Evolutionary conservation across 2,888 invertebrate genomes (phyloP), one percentile per base, ranked within the genome.

Genomic region (Caenorhabditis sp.): DNA sequence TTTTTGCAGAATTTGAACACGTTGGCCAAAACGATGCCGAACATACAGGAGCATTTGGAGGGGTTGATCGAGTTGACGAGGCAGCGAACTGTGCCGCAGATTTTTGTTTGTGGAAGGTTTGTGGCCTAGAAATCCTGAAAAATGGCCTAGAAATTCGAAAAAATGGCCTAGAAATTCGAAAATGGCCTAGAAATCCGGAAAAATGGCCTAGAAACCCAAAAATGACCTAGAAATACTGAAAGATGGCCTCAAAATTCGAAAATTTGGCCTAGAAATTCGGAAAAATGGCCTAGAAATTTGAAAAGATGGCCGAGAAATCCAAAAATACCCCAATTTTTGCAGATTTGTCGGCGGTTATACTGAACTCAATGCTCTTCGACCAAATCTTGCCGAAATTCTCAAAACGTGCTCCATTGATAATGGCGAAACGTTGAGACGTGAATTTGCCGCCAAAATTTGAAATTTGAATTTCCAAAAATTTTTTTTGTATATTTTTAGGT

Each of bases 31-130:
- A 57, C 68, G 2, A 50, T 68, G 43, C 65, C 74, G 4, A 62
- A 73, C 21, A 59, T 75, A 1, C 66, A 76, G 62, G 74, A 62
- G 21, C 76, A 80, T 51, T 50, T 78, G 0, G 66, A 71, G 31
- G 77, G 79, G 31, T 60, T 77, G 19, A 73, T 75, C 51, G 77
- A 80, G 62, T 61, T 78, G 62, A 77, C 76, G 10, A 69, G 76
- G n/a, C 77, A 78, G 57, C 73, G 71, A 23, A 80, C 83, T 8
- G 86, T 86, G 6, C 86, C 86, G 12, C 86, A 86, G 66, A 83
- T 86, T 36, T 86, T 86, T 65, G 77, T 86, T 55, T 86, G 86
- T 69, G 83, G 83, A 57, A 81, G 81, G 70, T 84, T 10, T 21
- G 17, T 8, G 14, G 14, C 17, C 14, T n/a, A 8, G 5, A 4